Percentiles rank a stretch among this genome's conserved stretches.
Conservation (phyloP, 2,113 vertebrate species). For the Micronisus gabar region DNA sequence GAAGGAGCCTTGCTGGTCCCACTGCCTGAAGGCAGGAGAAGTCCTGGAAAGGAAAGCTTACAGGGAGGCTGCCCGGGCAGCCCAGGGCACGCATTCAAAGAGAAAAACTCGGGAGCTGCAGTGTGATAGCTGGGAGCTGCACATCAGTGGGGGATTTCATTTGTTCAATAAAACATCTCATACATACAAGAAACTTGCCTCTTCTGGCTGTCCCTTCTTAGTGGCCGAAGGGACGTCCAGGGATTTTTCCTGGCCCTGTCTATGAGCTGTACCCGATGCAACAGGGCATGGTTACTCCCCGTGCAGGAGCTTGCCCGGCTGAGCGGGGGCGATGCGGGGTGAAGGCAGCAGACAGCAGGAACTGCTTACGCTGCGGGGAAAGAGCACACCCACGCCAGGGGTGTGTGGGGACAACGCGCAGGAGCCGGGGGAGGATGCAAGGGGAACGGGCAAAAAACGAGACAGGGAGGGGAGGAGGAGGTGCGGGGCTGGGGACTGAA, state of each 20-base stretch:
- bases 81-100: neutral
- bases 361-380: neutral
- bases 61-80: neutral
- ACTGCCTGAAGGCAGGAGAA: neutral
- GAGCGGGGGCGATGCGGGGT: neutral
- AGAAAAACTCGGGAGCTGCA: neutral
- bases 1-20: neutral
- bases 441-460: neutral
- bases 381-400: neutral
- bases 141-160: neutral
- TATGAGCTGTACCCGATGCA: neutral
- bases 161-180: neutral
- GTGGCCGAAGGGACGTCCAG: neutral
- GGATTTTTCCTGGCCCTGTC: neutral
- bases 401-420: neutral
- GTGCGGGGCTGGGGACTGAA: neutral
- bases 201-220: neutral
- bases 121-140: neutral
- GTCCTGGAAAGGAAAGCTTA: neutral
- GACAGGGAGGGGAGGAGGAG: neutral
- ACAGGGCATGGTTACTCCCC: neutral
- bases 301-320: neutral
- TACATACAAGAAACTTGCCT: neutral
- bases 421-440: neutral
- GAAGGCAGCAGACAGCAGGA: slow-evolving; percentile 4